Percentiles rank a stretch among this genome's conserved stretches.
These are phyloP conservation scores for Poeciliopsis turrubarensis DNA, from an alignment of 2,113 vertebrate genomes.

Conservation along the genomic window DNA sequence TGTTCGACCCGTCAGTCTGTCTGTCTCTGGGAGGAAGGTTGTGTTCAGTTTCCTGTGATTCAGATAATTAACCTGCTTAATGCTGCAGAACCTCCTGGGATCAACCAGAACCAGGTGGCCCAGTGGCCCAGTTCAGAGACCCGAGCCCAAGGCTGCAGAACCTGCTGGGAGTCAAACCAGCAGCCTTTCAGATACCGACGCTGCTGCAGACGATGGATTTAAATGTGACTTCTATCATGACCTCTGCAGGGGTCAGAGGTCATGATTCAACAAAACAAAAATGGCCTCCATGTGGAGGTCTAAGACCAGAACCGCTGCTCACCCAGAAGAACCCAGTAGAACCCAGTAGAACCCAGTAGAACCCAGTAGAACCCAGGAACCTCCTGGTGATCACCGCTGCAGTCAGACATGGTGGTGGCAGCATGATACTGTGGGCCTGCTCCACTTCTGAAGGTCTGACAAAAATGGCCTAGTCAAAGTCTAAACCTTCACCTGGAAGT, in stretches of 20 bases:
- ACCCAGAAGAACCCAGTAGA: neutral
- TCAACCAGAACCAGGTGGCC: neutral
- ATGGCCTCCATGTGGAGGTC: too few species aligned
- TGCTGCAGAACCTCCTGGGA: constrained; percentile 9
- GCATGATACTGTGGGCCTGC: too few species aligned
- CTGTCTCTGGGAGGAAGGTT: neutral
- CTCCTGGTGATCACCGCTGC: too few species aligned
- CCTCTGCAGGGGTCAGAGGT: too few species aligned
- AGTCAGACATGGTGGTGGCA: too few species aligned
- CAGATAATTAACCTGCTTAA: constrained; percentile 54
- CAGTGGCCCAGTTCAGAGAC: constrained; percentile 47
- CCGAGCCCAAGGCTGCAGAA: neutral
- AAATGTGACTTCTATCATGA: too few species aligned
- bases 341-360: too few species aligned
- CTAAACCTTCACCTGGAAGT: neutral
- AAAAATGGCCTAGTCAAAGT: neutral
- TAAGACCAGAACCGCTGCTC: neutral
- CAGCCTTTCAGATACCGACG: neutral
- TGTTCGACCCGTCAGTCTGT: constrained; percentile 1
- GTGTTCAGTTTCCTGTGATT: constrained; percentile 28
- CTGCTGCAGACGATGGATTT: too few species aligned
- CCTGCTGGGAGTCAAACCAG: fast-evolving
- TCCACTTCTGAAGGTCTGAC: too few species aligned
- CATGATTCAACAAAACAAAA: too few species aligned
- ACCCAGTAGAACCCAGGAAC: neutral